phyloP scores from a whole-genome alignment of 2,113 vertebrate genomes.

The Amphiprion percula region DNA sequence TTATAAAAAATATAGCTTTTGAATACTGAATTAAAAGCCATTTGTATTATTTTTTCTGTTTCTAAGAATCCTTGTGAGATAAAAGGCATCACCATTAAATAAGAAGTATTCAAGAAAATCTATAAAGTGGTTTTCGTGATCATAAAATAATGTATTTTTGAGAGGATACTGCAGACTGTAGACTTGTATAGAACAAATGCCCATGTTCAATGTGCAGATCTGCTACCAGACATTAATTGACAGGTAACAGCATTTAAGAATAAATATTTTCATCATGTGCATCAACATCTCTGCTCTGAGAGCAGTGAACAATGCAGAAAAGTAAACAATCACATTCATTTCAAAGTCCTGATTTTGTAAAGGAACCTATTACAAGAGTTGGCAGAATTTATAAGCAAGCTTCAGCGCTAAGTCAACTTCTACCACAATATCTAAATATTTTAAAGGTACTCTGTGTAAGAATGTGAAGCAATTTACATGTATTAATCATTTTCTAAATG shows the following conservation, averaged over 20 bases:
- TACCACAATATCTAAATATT: constrained; percentile 8
- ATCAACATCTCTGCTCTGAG: neutral
- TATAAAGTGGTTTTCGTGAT: no score
- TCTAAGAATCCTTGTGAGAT: no score
- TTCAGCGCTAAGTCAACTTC: neutral
- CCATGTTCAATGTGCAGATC: no score
- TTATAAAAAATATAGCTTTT: neutral
- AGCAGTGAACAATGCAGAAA: neutral
- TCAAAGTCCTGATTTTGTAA: constrained; percentile 19
- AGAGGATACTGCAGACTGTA: no score
- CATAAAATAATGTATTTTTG: no score
- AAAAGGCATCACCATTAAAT: no score
- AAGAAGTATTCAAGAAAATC: no score
- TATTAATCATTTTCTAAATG: no score
- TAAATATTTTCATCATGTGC: neutral
- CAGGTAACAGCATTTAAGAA: neutral
- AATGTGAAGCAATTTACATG: no score
- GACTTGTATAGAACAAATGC: no score
- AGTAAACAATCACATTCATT: constrained; percentile 13
- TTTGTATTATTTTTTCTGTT: neutral
- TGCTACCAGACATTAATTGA: no score
- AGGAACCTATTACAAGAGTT: neutral
- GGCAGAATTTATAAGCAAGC: constrained; percentile 26
- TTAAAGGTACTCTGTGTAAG: neutral
- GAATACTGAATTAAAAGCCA: neutral